Base-by-base conservation (phyloP, 2,797 vertebrate genomes). In the Champsocephalus esox region DNA sequence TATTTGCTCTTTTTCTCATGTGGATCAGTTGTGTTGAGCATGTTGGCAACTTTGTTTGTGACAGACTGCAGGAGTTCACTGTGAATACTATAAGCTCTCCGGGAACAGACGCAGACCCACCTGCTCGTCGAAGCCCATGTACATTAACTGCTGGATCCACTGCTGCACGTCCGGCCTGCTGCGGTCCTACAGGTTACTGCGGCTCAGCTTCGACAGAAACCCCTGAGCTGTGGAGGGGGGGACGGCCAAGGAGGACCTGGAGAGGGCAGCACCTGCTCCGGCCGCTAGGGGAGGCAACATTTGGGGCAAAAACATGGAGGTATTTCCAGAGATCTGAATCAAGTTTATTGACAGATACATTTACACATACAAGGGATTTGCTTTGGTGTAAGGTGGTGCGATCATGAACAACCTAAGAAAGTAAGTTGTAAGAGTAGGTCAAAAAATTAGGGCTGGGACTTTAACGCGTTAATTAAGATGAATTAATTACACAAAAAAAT, bases 131-230 rank as follows among this genome's bases (percentile, higher is more conserved):
- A 93, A 99, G 28, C 97, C 97, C 95, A 97, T 94, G 87, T 95
- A 95, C 76, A 96, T 97, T 73, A 98, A 97, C 88, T 98, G 98
- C 91, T 96, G 95, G 64, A 98, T 98, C 97, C 98, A 99, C 87
- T 99, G 97, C 90, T 98, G 97, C 0, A 98, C 96, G 0, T 99
- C 97, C 0, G 96, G 94, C 55, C 96, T 92, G 46, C 90, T 96
- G 8, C 96, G 94, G 75, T 98, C 97, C 97, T 97, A 98, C 48
- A 98, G 72, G 84, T 98, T 94, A 83, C 91, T 92, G 49, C 97
- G 94, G 78, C 92, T 95, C 87, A 95, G 89, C 76, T 94, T 92
- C 9, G 91, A 91, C 60, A 99, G 91, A 87, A 99, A 99, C 77
- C 96, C 94, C 64, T 96, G 96, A 67, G 97, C 97, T 13, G 86